Base-by-base conservation (phyloP, 2,888 invertebrate species). In the Luperina testacea region DNA sequence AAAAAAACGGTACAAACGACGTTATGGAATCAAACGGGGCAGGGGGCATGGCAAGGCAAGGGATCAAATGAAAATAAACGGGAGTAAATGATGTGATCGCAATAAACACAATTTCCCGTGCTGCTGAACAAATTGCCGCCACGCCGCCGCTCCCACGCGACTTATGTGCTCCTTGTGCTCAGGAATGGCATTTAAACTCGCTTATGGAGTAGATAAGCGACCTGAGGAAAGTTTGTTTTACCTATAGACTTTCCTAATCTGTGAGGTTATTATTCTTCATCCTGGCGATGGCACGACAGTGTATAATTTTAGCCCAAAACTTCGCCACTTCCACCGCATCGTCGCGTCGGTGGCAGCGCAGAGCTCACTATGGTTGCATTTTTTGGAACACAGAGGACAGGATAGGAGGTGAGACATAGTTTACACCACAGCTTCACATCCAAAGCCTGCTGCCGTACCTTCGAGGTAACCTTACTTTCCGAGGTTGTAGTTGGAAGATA, bases 31-130 rank as follows among this genome's bases (percentile, higher is more conserved):
- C 63, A 64, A 77, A 68, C 71, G 86, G 75, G 76, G 86, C 71
- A 83, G 78, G 81, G 82, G 82, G 83, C 77, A 83, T 78, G 78
- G 88, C 85, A 86, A 77, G 81, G 82, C 79, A 87, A 89, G 90
- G 89, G 87, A 90, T 88, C 84, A 85, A 85, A 89, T 89, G 86
- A 87, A 89, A 87, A 90, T 89, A 91, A 90, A 89, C 86, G 89
- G 86, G 87, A 88, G 88, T 87, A 90, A 92, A 91, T 91, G 91
- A 92, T 92, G 91, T 91, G 91, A 93, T 92, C 91, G 89, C 85
- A 87, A 89, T 91, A 91, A 93, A 92, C 90, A 91, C 91, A 91
- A 93, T 93, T 94, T 93, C 92, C 94, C 90, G 87, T 75, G 78
- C 75, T 78, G 81, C 87, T 88, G 90, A 87, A 81, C 87, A 87